Evolutionary conservation across 2,113 vertebrate species (phyloP), one percentile per base, ranked within the genome.

Genomic region (Poeciliopsis occidentalis): DNA sequence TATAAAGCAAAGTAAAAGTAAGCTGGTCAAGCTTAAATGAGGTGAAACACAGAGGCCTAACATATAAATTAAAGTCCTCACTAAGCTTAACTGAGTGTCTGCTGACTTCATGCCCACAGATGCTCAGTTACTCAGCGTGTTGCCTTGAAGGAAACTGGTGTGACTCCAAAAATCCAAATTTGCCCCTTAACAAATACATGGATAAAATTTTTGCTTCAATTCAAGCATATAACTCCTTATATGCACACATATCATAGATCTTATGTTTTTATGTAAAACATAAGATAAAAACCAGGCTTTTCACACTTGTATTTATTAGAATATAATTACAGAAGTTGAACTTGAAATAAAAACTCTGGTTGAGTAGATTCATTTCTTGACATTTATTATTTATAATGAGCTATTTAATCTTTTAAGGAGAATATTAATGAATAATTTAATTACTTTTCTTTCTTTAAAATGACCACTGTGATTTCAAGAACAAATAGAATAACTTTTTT

Each of bases 361-460:
- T 67, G 57, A 37, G 31, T 41, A 54, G 27, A 70, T 29, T 68
- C 6, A 62, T 75, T 71, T 12, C 24, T 39, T 44, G 17, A 67
- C 10, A 31, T 79, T 29, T 39, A 70, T 47, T 65, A 75, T 78
- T 68, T 27, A 66, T 47, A 19, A 76, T n/a, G 12, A 47, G 62
- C 10, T 37, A 57, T 64, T 71, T 57, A 19, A 76, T 70, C 29
- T 61, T 60, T 69, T 73, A 27, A 26, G 67, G 57, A 71, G 24
- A 61, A 61, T 44, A 60, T 74, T 75, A 62, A 54, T 57, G 34
- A 62, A 39, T 66, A 22, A 76, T 64, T 60, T 29, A 68, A 54
- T 73, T 19, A 66, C n/a, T 75, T 61, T 39, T 51, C 3, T 69
- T 71, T 22, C 1, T 57, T 80, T 82, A 39, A 44, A 44, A 32